Percentiles rank a stretch among this genome's conserved stretches.
Conservation (phyloP, 2,797 vertebrate genomes). For the Nothura maculosa region DNA sequence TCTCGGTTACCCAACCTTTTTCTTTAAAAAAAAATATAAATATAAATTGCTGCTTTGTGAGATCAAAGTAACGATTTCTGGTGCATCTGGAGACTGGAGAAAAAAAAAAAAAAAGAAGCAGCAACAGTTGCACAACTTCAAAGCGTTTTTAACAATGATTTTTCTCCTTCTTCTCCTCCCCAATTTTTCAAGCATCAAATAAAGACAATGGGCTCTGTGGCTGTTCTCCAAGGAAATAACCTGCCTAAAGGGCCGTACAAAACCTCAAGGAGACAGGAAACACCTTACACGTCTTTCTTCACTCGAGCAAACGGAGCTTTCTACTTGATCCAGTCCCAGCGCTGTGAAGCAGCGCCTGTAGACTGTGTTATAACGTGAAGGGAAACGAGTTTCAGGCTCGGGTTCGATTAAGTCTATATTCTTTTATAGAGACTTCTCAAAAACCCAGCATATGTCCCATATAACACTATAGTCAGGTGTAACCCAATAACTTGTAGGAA, state of each 20-base stretch:
- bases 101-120: slow-evolving; percentile 47
- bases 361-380: not conserved
- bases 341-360: not conserved
- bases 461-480: not conserved
- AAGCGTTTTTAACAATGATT: slow-evolving; percentile 69
- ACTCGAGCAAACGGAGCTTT: slow-evolving; percentile 2
- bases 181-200: slow-evolving; percentile 54
- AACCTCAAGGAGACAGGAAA: slow-evolving; percentile 18
- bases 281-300: slow-evolving; percentile 50
- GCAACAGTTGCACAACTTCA: slow-evolving; percentile 66
- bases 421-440: slow-evolving; percentile 45
- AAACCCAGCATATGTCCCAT: not conserved
- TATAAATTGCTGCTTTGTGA: slow-evolving; percentile 73
- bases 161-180: slow-evolving; percentile 65
- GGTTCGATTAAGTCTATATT: slow-evolving; percentile 14
- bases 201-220: slow-evolving; percentile 57
- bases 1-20: slow-evolving; percentile 28
- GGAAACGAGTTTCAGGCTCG: slow-evolving; percentile 46
- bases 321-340: not conserved
- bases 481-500: not conserved
- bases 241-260: not conserved
- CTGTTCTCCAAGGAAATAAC: slow-evolving; percentile 33
- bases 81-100: slow-evolving; percentile 73
- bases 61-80: slow-evolving; percentile 79
- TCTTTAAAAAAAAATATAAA: slow-evolving; percentile 42